Evolutionary conservation across 2,888 invertebrate genomes (phyloP).

Genomic region (Gryllus longicercus): DNA sequence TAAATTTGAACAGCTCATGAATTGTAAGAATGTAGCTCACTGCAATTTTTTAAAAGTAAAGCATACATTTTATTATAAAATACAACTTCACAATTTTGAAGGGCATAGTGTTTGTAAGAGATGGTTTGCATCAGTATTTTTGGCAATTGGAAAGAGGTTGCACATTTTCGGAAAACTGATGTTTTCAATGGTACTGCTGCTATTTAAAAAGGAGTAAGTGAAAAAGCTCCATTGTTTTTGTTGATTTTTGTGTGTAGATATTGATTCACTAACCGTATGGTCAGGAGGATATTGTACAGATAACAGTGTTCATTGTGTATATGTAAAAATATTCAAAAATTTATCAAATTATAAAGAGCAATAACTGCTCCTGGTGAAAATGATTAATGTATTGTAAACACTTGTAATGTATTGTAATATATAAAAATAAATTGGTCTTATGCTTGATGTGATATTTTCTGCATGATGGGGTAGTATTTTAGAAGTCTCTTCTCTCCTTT

Average conservation of each 20-base stretch:
- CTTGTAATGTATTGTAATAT: background rate
- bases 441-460: conserved; percentile 25
- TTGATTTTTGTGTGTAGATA: background rate
- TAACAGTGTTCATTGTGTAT: conserved; percentile 6
- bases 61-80: too few relatives aligned
- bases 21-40: too few relatives aligned
- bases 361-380: background rate
- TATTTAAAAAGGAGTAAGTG: background rate
- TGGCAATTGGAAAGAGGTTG: background rate
- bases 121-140: background rate
- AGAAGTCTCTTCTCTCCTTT: too few relatives aligned
- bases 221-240: background rate
- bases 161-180: background rate
- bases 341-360: background rate
- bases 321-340: background rate
- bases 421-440: background rate
- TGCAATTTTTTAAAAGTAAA: too few relatives aligned
- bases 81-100: background rate
- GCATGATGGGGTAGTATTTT: too few relatives aligned
- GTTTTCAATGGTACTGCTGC: background rate
- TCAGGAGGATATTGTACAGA: conserved; percentile 3
- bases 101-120: background rate
- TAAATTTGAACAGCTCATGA: background rate
- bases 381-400: background rate
- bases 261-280: background rate